These are phyloP conservation scores for Coremacera marginata DNA, from an alignment of 2,888 invertebrate genomes.

Conservation along the genomic window DNA sequence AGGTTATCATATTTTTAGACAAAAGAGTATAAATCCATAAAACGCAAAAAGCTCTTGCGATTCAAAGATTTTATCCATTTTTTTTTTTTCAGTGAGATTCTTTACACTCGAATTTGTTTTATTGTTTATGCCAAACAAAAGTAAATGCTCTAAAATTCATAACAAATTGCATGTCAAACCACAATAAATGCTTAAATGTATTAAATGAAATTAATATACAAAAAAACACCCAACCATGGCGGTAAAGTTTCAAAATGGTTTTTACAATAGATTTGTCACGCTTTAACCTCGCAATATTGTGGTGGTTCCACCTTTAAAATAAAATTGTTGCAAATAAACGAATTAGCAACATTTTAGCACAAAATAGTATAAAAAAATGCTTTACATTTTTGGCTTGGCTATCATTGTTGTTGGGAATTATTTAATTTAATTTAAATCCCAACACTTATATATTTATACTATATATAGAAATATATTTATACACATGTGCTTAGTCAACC, in stretches of 20 bases:
- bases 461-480: too few species aligned
- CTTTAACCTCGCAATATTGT: not conserved
- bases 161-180: not conserved
- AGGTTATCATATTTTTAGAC: too few species aligned
- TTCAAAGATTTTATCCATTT: too few species aligned
- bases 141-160: not conserved
- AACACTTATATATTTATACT: not conserved
- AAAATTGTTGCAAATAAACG: too few species aligned
- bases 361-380: too few species aligned
- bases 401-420: not conserved
- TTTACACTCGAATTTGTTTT: too few species aligned
- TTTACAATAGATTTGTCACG: not conserved
- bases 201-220: not conserved
- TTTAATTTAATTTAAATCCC: not conserved
- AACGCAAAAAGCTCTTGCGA: too few species aligned
- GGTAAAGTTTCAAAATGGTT: constrained; percentile 6
- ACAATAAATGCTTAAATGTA: not conserved
- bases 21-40: too few species aligned
- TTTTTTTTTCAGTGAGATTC: too few species aligned
- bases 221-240: not conserved
- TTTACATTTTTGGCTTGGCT: not conserved
- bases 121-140: too few species aligned
- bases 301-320: too few species aligned
- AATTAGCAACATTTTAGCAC: too few species aligned
- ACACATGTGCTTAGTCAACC: not conserved